phyloP scores from a whole-genome alignment of 2,113 vertebrate genomes.

The Delphinus delphis region DNA sequence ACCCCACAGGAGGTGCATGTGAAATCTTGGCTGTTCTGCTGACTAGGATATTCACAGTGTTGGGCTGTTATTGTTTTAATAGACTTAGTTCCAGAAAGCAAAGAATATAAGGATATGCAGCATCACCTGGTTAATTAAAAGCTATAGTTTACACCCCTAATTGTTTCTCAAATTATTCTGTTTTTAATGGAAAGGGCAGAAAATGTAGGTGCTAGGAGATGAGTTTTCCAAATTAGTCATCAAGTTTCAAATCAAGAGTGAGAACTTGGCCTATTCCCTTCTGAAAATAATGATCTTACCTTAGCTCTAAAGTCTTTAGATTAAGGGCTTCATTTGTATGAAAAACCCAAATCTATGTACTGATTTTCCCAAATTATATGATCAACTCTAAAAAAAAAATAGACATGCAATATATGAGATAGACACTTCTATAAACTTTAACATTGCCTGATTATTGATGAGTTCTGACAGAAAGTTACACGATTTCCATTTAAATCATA shows the following conservation, averaged over 20 bases:
- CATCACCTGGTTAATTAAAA: not conserved
- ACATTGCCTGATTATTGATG: not conserved
- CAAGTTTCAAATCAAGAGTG: not conserved
- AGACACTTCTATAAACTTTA: not conserved
- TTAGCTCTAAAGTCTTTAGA: not conserved
- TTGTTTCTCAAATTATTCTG: not conserved
- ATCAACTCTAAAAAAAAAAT: not conserved
- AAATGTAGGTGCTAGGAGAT: not conserved
- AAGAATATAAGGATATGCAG: not conserved
- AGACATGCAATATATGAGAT: not conserved
- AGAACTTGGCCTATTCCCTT: not conserved
- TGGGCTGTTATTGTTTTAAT: not conserved
- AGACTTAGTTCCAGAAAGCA: not conserved
- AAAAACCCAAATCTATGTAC: not conserved
- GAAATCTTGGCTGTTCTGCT: not conserved
- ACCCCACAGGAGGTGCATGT: not conserved
- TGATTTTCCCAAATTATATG: not conserved
- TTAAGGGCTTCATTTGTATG: not conserved
- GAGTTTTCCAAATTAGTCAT: not conserved
- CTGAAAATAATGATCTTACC: not conserved
- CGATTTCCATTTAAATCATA: not conserved
- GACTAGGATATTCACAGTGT: not conserved
- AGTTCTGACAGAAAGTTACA: not conserved
- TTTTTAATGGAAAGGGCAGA: not conserved
- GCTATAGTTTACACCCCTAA: not conserved